phyloP scores from a whole-genome alignment of 2,888 invertebrate genomes.

The Allacma fusca region DNA sequence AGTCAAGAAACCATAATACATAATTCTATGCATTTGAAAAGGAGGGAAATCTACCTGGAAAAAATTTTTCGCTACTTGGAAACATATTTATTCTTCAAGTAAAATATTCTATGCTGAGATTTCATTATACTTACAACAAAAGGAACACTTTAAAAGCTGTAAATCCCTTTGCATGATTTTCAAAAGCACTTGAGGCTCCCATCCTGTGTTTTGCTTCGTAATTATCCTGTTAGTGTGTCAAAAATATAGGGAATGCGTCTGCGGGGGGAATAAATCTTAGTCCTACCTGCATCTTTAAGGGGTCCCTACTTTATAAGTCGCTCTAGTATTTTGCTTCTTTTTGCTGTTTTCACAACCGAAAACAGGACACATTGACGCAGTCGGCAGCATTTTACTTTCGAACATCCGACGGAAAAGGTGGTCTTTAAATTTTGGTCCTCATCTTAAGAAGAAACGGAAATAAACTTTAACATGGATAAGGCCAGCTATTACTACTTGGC shows the following conservation, averaged over 20 bases:
- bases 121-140: neutral
- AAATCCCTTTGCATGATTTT: neutral
- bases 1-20: neutral
- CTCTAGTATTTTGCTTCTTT: neutral
- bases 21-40: neutral
- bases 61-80: neutral
- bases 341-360: neutral
- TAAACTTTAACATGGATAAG: neutral
- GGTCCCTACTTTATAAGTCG: neutral
- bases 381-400: neutral
- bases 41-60: neutral
- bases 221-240: constrained; percentile 1
- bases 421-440: neutral
- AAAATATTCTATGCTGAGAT: neutral
- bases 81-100: neutral
- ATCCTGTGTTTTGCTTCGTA: constrained; percentile 1
- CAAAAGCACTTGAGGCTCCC: neutral
- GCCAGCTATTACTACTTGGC: neutral
- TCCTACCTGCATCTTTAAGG: neutral
- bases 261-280: neutral
- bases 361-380: neutral
- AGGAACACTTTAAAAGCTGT: neutral
- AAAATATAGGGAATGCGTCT: neutral
- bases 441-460: neutral
- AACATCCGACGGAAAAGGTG: constrained; percentile 5